These are phyloP conservation scores for Spondyliosoma cantharus DNA, from an alignment of 2,797 vertebrate genomes.

Conservation along the genomic window DNA sequence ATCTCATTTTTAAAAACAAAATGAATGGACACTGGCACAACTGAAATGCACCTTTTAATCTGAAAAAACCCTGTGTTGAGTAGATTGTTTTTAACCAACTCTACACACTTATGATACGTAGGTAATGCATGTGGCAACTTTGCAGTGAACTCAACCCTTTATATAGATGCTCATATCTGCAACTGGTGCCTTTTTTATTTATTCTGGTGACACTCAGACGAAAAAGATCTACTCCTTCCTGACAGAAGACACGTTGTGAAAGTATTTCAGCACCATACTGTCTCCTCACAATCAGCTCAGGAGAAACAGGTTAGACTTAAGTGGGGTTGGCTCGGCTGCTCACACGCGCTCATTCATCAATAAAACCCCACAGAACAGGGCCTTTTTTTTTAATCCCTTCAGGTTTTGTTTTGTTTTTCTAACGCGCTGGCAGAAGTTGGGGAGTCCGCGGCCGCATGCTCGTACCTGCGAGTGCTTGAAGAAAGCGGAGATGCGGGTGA, in stretches of 20 bases:
- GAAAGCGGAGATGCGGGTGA: constrained; percentile 95
- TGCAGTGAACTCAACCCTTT: constrained; percentile 42
- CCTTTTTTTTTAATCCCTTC: too few species aligned
- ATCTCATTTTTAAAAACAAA: constrained; percentile 5
- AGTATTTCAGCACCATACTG: constrained; percentile 46
- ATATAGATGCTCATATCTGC: constrained; percentile 8
- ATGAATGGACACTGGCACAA: constrained; percentile 63
- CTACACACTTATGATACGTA: background rate
- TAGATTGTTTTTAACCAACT: constrained; percentile 12
- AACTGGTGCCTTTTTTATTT: constrained; percentile 9
- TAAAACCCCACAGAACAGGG: background rate
- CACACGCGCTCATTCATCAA: constrained; percentile 16
- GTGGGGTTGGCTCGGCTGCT: constrained; percentile 1
- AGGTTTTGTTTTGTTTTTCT: too few species aligned
- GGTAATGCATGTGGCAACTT: constrained; percentile 54
- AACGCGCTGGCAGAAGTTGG: constrained; percentile 36
- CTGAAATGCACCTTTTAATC: constrained; percentile 18
- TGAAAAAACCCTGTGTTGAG: constrained; percentile 37
- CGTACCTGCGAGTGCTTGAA: constrained; percentile 94
- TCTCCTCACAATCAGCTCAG: constrained; percentile 29
- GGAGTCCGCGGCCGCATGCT: background rate
- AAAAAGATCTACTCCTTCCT: background rate
- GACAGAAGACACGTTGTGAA: constrained; percentile 30
- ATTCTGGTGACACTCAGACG: background rate
- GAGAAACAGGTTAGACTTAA: constrained; percentile 51